phyloP scores from a whole-genome alignment of 2,113 vertebrate species.

The Syrrhaptes paradoxus region DNA sequence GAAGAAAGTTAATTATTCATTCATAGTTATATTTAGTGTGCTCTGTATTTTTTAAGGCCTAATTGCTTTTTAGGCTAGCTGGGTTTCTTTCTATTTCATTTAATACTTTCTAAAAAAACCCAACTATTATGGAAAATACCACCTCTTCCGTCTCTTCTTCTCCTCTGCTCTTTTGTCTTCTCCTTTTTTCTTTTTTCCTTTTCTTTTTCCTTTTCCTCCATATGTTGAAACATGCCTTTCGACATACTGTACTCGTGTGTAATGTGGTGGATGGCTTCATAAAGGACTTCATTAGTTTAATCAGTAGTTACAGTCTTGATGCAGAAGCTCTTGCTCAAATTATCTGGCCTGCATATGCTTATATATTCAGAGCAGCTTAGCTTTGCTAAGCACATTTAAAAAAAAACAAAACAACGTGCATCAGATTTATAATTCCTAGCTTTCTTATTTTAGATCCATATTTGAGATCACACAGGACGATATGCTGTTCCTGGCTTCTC shows the following conservation, averaged over 20 bases:
- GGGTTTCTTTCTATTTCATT: neutral
- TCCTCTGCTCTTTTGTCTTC: neutral
- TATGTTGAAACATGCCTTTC: neutral
- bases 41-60: neutral
- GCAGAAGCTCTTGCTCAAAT: neutral
- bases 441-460: conserved; percentile 78
- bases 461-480: conserved; percentile 85
- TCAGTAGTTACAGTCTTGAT: neutral
- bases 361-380: neutral
- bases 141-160: no score
- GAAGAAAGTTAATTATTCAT: neutral
- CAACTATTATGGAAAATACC: neutral
- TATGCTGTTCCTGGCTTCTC: conserved; percentile 89
- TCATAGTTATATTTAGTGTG: neutral
- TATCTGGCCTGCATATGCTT: neutral
- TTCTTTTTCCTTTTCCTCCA: neutral
- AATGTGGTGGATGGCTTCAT: neutral
- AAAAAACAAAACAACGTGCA: neutral
- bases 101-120: neutral
- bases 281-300: neutral
- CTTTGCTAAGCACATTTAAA: neutral
- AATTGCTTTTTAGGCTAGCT: neutral
- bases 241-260: neutral
- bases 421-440: neutral
- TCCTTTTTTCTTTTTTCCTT: neutral